Evolutionary conservation across 92 coral and sea anemone genomes (phyloP), one percentile per base, ranked within the genome.

Genomic region (Epizoanthus scotinus): DNA sequence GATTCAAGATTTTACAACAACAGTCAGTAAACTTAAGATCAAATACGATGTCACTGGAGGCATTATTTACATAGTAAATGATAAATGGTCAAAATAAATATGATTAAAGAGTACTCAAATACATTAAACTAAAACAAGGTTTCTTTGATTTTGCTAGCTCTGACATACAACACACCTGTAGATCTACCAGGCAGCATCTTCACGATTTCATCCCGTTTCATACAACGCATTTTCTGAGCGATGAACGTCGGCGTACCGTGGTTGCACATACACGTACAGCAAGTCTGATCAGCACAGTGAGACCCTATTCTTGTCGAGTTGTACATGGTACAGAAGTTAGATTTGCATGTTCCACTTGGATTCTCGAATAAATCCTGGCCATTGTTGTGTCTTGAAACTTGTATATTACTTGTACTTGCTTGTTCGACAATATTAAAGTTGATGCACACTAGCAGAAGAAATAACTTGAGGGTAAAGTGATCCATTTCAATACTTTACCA

Each of bases 221-320:
- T 59, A 27, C 81, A 75, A 31, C 18, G 54, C 21, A 22, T 40
- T 28, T 55, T 60, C 40, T 22, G 19, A 12, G 24, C 34, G 44
- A 75, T 31, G 44, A 58, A 75, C 22, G 81, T 75, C 31, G 81
- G 81, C 0, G 56, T 38, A 2, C 68, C 68, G 12, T 38, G 50
- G 24, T 40, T 75, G 22, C 81, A 75, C 42, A 8, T 59, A 28
- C 81, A 75, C 28, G 8, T 5, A 36, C 81, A 75, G n/a, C 81
- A 75, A 59, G 17, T 19, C 12, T 31, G 12, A 12, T 52, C 8
- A 12, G 54, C 68, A 22, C 81, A 75, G 14, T 58, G 56, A 0
- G 81, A 67, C 24, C 42, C 58, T 17, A 58, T 28, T 15, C 3
- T 22, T 2, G 2, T n/a, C 50, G 79, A 57, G 0, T 73, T 31